phyloP scores from a whole-genome alignment of 2,113 vertebrate species.

The Muntiacus muntjak region DNA sequence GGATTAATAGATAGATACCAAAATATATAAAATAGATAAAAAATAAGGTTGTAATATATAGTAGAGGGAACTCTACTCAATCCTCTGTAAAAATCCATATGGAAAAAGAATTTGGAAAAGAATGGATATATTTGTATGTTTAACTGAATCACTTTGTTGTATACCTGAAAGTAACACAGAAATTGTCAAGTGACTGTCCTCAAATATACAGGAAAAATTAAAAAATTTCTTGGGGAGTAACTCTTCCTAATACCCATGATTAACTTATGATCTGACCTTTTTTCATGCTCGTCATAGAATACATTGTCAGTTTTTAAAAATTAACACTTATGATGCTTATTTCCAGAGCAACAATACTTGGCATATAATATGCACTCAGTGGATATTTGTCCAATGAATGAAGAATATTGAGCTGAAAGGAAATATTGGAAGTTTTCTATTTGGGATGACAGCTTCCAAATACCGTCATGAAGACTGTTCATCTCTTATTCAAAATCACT shows the following conservation, averaged over 20 bases:
- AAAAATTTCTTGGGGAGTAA: neutral
- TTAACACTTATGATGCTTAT: neutral
- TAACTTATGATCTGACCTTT: neutral
- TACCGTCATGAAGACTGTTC: neutral
- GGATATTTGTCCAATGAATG: neutral
- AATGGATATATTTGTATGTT: neutral
- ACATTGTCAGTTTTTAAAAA: neutral
- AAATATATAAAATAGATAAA: neutral
- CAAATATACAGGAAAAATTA: neutral
- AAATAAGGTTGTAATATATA: neutral
- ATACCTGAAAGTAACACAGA: neutral
- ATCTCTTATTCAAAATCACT: neutral
- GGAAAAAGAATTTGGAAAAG: neutral
- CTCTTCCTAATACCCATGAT: neutral
- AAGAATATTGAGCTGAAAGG: neutral
- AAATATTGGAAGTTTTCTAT: slow-evolving; percentile 19
- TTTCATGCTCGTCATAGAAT: neutral
- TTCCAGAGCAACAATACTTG: neutral
- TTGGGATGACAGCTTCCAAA: neutral
- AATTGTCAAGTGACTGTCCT: neutral
- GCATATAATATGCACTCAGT: neutral
- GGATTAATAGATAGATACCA: neutral
- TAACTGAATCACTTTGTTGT: neutral
- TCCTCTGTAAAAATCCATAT: neutral
- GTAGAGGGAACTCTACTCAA: neutral